Evolutionary conservation across 2,888 invertebrate genomes (phyloP).

Genomic region (Bugula neritina): DNA sequence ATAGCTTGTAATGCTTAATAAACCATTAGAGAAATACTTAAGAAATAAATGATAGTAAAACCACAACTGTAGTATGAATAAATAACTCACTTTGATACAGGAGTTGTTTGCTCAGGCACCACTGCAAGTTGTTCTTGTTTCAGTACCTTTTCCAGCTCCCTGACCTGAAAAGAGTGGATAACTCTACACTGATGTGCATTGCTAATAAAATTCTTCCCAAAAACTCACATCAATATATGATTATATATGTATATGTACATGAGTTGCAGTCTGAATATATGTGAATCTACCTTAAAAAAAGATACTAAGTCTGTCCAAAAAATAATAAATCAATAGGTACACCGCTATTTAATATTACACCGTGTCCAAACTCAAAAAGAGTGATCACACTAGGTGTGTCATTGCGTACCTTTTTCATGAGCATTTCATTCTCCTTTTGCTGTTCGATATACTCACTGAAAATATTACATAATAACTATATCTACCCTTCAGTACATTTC

Average conservation of each 20-base stretch:
- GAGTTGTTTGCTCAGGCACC: not conserved
- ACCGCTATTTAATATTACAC: too few species aligned
- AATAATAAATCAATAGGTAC: too few species aligned
- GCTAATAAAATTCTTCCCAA: not conserved
- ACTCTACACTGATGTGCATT: not conserved
- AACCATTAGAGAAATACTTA: too few species aligned
- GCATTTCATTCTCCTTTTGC: constrained; percentile 10
- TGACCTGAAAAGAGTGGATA: not conserved
- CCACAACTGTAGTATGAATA: too few species aligned
- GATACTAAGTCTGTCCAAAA: too few species aligned
- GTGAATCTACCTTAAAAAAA: not conserved
- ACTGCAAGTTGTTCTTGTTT: not conserved
- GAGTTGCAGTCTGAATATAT: not conserved
- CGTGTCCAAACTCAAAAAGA: too few species aligned
- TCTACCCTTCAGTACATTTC: too few species aligned
- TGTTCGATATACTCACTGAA: constrained; percentile 1
- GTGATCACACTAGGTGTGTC: too few species aligned
- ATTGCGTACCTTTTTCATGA: constrained; percentile 5
- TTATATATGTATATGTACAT: not conserved
- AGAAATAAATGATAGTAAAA: too few species aligned
- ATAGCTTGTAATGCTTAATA: too few species aligned
- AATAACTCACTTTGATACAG: not conserved
- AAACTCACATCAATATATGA: not conserved
- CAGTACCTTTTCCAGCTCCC: not conserved
- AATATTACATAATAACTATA: too few species aligned